These are phyloP conservation scores for Physella acuta DNA, from an alignment of 1,140 invertebrate genomes.

Conservation along the genomic window DNA sequence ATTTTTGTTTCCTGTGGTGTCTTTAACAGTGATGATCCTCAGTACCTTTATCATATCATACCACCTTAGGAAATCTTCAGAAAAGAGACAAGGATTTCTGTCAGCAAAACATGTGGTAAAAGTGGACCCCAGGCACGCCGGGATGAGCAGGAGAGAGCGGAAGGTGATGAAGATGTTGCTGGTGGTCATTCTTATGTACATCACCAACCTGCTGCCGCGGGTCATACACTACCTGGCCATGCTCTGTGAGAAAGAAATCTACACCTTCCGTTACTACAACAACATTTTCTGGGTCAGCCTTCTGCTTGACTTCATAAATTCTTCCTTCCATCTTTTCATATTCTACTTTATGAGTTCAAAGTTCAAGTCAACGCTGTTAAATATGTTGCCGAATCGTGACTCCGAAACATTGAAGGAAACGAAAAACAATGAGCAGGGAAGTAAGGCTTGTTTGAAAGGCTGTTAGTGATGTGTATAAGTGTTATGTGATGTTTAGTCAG, in stretches of 20 bases:
- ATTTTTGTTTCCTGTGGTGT: slow-evolving; percentile 1
- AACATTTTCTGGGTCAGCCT: not conserved
- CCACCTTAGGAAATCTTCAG: not conserved
- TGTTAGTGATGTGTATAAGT: too few species aligned
- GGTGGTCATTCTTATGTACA: not conserved
- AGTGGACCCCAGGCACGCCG: too few species aligned
- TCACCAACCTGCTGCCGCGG: not conserved
- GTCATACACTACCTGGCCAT: not conserved
- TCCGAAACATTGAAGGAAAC: too few species aligned
- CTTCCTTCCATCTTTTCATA: not conserved
- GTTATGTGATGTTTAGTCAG: too few species aligned
- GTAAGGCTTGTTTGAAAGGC: too few species aligned
- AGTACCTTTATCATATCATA: not conserved
- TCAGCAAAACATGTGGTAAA: not conserved
- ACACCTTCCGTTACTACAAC: not conserved
- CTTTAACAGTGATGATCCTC: slow-evolving; percentile 1
- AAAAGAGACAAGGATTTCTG: not conserved
- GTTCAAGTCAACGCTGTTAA: too few species aligned
- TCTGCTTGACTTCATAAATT: not conserved
- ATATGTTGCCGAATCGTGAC: too few species aligned
- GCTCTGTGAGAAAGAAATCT: not conserved
- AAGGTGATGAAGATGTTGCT: not conserved
- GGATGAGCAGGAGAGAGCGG: too few species aligned
- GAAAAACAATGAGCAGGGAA: too few species aligned
- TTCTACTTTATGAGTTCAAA: not conserved